These are phyloP conservation scores for Poeciliopsis gracilis DNA, from an alignment of 2,797 vertebrate genomes.

Conservation along the genomic window DNA sequence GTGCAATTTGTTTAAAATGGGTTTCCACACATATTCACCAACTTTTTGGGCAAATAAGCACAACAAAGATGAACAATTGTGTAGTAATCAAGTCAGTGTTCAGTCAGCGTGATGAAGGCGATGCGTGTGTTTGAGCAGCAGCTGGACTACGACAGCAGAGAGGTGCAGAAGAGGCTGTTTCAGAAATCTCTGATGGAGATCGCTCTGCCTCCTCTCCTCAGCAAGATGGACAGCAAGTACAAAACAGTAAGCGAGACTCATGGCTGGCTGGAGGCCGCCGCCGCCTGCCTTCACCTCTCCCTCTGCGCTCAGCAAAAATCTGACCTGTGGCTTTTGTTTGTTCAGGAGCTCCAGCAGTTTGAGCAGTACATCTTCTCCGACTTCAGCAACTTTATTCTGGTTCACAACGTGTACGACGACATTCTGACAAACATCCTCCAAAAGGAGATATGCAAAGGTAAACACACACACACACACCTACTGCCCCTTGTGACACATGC, in stretches of 20 bases:
- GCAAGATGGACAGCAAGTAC: conserved; percentile 83
- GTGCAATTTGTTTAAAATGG: not conserved
- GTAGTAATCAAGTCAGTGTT: not conserved
- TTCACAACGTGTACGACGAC: conserved; percentile 90
- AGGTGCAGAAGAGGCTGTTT: conserved; percentile 89
- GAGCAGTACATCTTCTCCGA: conserved; percentile 93
- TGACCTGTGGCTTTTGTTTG: conserved; percentile 5
- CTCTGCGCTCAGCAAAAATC: not conserved
- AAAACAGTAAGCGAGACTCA: conserved; percentile 80
- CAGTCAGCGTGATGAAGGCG: not conserved
- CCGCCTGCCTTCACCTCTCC: not conserved
- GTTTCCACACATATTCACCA: not conserved
- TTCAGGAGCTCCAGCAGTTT: conserved; percentile 88
- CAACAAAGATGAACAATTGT: not conserved
- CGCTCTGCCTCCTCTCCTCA: conserved; percentile 87
- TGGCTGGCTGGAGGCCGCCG: not conserved
- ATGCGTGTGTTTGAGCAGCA: conserved; percentile 81
- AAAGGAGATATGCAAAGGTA: conserved; percentile 88
- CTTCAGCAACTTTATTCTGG: conserved; percentile 88
- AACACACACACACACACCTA: conserved; percentile 6
- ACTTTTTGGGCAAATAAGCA: not conserved
- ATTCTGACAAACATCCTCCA: conserved; percentile 84
- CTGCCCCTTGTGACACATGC: not conserved
- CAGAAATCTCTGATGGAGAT: conserved; percentile 89
- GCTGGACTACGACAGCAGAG: conserved; percentile 94